Evolutionary conservation across 2,113 vertebrate genomes (phyloP), one percentile per base, ranked within the genome.

Genomic region (Oncorhynchus kisutch): DNA sequence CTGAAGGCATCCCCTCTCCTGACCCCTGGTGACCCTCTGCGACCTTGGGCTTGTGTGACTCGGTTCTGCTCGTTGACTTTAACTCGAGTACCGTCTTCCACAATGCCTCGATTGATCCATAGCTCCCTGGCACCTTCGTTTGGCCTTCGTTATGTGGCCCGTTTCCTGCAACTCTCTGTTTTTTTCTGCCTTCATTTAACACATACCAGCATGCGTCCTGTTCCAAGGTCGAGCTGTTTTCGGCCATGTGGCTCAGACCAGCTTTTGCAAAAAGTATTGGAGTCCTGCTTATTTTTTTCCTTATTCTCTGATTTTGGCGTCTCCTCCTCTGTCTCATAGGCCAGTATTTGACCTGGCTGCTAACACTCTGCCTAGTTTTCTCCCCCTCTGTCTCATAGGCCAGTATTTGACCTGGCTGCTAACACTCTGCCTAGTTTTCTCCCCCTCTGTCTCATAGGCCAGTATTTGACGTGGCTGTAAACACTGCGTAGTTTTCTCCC

Each of bases 271-370:
- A n/a, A 60, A 60, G 31, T 67, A 34, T 51, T 51, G 49, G 49
- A 51, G 49, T 51, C 49, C 49, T 14, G 49, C 14, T 4, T 51
- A 4, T 51, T 16, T 16, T 16, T 51, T 51, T 51, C 14, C 49
- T 51, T 51, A 11, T 51, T 51, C 14, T 16, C 14, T 51, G 12
- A 13, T 51, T 51, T 72, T 69, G 68, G 71, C 67, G 68, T 73
- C 48, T 74, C 45, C 31, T 24, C 59, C 22, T 54, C 20, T 22
- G 16, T 31, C 18, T 60, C 31, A 67, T 69, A 62, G 31, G 22
- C 48, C 29, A 7, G 20, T 70, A 64, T 83, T 74, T 80, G 78
- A 73, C 51, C 81, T 77, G 81, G 74, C 71, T 16, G 49, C 49
- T 11, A 16, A 22, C 57, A 62, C 62, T 27, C 64, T 78, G 60